Conservation (phyloP, 1,140 invertebrate genomes). For the Dreissena polymorpha region DNA sequence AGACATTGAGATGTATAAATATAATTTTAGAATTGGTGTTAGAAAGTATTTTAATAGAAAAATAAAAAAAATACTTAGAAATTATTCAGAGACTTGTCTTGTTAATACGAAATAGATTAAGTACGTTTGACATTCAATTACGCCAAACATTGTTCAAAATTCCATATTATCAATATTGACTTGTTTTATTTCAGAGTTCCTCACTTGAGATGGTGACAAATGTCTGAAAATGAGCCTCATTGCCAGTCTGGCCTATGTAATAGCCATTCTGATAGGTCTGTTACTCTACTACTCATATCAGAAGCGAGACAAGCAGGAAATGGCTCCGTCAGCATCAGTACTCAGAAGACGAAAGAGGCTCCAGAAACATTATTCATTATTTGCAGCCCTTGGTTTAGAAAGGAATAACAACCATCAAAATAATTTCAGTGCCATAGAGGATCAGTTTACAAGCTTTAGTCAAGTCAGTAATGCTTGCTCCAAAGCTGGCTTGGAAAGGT, state of each 20-base stretch:
- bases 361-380: conserved; percentile 66
- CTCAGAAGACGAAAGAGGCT: conserved; percentile 47
- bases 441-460: conserved; percentile 74
- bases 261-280: conserved; percentile 63
- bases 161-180: too few relatives aligned
- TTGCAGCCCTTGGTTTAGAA: conserved; percentile 69
- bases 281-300: conserved; percentile 62
- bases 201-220: too few relatives aligned
- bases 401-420: conserved; percentile 51
- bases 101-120: too few relatives aligned
- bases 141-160: too few relatives aligned
- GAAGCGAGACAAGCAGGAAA: conserved; percentile 47
- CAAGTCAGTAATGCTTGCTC: conserved; percentile 77
- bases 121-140: too few relatives aligned
- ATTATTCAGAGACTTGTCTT: too few relatives aligned
- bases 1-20: too few relatives aligned
- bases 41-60: too few relatives aligned
- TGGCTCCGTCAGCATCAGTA: background rate
- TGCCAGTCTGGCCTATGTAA: conserved; percentile 64
- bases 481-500: conserved; percentile 79
- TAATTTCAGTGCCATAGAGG: conserved; percentile 73
- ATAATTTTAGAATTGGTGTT: too few relatives aligned
- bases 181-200: too few relatives aligned
- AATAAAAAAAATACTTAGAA: too few relatives aligned
- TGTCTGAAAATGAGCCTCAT: conserved; percentile 58